These are phyloP conservation scores for Eupithecia dodoneata DNA, from an alignment of 2,888 invertebrate genomes.

Conservation along the genomic window DNA sequence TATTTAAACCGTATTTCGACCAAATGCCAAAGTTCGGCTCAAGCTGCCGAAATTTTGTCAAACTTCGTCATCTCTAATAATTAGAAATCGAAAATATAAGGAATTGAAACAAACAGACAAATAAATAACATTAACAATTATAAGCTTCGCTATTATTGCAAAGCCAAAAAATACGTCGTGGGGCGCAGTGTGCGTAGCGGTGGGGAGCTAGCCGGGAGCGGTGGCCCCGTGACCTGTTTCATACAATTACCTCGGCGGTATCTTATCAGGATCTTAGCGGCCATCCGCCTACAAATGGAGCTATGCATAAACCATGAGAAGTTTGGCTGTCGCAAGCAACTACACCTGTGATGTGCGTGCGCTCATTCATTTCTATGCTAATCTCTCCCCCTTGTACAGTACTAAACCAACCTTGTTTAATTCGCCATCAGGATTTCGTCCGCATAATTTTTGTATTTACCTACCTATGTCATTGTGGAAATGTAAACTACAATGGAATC, in stretches of 20 bases:
- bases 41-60: too few species aligned
- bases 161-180: too few species aligned
- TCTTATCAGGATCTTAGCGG: conserved; percentile 36
- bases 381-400: neutral
- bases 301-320: conserved; percentile 34
- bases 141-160: too few species aligned
- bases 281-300: conserved; percentile 32
- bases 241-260: conserved; percentile 30
- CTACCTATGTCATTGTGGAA: neutral
- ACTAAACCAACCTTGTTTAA: conserved; percentile 1
- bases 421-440: neutral
- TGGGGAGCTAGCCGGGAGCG: neutral
- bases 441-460: neutral
- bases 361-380: conserved; percentile 17
- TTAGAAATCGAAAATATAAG: too few species aligned
- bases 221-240: conserved; percentile 30
- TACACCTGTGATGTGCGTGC: conserved; percentile 10
- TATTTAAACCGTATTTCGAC: too few species aligned
- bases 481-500: neutral
- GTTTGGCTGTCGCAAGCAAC: conserved; percentile 22
- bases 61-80: too few species aligned
- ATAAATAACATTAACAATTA: too few species aligned
- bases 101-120: too few species aligned
- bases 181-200: too few species aligned
- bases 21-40: too few species aligned